phyloP scores from a whole-genome alignment of 2,888 invertebrate species.

The Aphidoletes aphidimyza region DNA sequence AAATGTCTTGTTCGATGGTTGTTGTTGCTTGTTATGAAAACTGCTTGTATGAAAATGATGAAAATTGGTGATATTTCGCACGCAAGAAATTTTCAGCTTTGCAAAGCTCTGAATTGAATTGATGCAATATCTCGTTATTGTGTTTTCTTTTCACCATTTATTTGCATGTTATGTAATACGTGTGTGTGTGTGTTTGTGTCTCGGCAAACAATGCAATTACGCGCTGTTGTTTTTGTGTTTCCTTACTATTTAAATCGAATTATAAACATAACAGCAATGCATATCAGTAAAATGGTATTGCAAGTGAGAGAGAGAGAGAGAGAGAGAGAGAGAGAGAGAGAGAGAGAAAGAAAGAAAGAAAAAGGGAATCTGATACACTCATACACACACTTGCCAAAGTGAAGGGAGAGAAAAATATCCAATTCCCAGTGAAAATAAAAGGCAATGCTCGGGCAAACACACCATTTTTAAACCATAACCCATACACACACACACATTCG shows the following conservation, averaged over 20 bases:
- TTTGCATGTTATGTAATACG: too few relatives aligned
- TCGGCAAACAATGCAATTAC: slow-evolving; percentile 47
- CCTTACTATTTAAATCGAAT: slow-evolving; percentile 31
- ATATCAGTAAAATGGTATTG: too few relatives aligned
- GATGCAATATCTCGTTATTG: background rate
- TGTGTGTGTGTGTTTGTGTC: too few relatives aligned
- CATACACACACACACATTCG: background rate
- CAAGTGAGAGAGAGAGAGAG: background rate
- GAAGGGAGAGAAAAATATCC: too few relatives aligned
- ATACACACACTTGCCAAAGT: background rate
- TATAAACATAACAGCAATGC: slow-evolving; percentile 42
- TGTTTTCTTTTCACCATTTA: background rate
- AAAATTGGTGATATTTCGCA: background rate
- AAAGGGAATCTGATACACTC: background rate
- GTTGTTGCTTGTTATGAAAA: too few relatives aligned
- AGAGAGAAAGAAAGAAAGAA: background rate
- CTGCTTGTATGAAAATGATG: background rate
- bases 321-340: background rate
- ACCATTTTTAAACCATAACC: background rate
- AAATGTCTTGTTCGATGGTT: too few relatives aligned
- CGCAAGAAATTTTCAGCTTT: background rate
- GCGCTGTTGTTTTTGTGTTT: slow-evolving; percentile 41
- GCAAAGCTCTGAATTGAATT: slow-evolving; percentile 21
- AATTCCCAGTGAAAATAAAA: too few relatives aligned
- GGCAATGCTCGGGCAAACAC: too few relatives aligned